These are phyloP conservation scores for Rhopalosiphum maidis DNA, from an alignment of 1,140 invertebrate genomes.

Conservation along the genomic window DNA sequence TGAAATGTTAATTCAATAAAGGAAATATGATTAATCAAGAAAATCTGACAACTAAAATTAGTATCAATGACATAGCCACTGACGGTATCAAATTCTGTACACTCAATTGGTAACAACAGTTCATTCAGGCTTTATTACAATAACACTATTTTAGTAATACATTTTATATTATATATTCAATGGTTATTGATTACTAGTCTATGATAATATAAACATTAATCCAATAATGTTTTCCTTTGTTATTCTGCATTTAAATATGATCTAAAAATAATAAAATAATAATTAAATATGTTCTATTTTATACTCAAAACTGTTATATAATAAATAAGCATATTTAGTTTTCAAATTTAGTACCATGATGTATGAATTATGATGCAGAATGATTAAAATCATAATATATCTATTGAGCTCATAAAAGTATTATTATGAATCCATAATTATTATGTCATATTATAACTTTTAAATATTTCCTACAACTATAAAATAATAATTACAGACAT, in stretches of 20 bases:
- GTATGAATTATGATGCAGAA: background rate
- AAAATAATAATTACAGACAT: background rate
- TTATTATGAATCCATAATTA: too few relatives aligned
- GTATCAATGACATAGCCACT: background rate
- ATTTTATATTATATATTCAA: background rate
- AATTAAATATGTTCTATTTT: background rate
- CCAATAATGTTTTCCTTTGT: background rate
- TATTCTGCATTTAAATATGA: background rate
- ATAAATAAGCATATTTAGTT: background rate
- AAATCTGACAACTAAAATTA: slow-evolving; percentile 8
- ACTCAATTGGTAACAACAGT: background rate
- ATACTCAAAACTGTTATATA: background rate
- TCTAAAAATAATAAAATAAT: background rate
- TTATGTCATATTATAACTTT: too few relatives aligned
- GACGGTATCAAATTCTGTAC: background rate
- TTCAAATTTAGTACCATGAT: background rate
- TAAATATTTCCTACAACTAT: background rate
- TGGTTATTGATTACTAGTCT: background rate
- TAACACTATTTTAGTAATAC: background rate
- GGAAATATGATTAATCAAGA: slow-evolving; percentile 8
- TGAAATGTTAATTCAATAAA: background rate
- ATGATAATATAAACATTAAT: background rate
- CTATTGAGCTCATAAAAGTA: too few relatives aligned
- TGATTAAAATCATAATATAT: background rate
- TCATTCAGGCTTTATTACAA: background rate